Evolutionary conservation across 1,140 invertebrate genomes (phyloP), one percentile per base, ranked within the genome.

Genomic region (Sarcophaga bullata): DNA sequence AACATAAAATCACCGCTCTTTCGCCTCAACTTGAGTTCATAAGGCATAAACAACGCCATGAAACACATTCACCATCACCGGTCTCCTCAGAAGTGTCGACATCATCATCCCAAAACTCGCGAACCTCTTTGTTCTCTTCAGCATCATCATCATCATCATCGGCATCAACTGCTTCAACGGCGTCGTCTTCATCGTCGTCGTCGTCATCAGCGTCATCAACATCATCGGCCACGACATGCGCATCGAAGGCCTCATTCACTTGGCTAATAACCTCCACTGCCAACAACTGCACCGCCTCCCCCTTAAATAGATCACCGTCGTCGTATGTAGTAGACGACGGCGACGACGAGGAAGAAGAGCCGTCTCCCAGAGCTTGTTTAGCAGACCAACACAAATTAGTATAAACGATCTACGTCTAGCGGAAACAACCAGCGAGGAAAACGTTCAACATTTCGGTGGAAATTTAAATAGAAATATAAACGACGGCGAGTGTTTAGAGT

Each of bases 221-320:
- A 47, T 80, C 80, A 82, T 84, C 84, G 86, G 87, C 86, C 87
- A 88, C 85, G 80, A 89, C 87, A 88, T 91, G 47, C 73, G 81
- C 83, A 49, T 82, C 87, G 85, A 86, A 88, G 84, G 89, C 85
- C 87, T 91, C 87, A 86, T 92, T 87, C 87, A 89, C 86, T 83
- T 89, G 88, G 88, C 86, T 87, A 82, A 85, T 83, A 87, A 88
- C 83, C 19, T 19, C 48, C 80, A 52, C 81, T 84, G 73, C 81
- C 83, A 52, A 48, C 50, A 68, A 50, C 47, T 15, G 17, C 73
- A 82, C 68, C 54, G 50, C 46, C 81, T 81, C 8, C 25, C 25
- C 25, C 25, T 37, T 37, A 37, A 37, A 37, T 37, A 37, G 25
- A 37, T 37, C 25, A 37, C 83, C 19, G 54, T 58, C 72, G 50